Base-by-base conservation (phyloP, 1,140 invertebrate species). In the Dreissena polymorpha region DNA sequence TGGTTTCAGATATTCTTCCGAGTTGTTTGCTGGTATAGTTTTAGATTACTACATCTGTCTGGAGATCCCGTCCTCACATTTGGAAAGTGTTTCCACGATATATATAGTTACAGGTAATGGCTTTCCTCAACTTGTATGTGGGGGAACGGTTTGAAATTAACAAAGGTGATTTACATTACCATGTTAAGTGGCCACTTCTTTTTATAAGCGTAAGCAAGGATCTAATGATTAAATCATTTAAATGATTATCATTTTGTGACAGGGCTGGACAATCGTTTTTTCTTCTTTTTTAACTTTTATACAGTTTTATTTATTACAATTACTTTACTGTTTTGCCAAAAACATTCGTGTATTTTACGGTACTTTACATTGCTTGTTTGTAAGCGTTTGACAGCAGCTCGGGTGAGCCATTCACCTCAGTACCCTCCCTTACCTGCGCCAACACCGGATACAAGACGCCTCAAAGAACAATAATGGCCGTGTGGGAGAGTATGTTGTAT, bases 401-500 rank as follows among this genome's bases (percentile, higher is more conserved):
- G 21, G 75, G 50, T 25, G 75, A 77, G 13, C 63, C 60, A 10
- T 77, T 77, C 49, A 68, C 63, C 0, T 67, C 63, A 23, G 51
- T 67, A 18, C n/a, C 67, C 39, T 67, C 16, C 53, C 18, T n/a
- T 18, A 49, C 63, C 6, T 77, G 75, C 51, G 75, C 65, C 23
- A 64, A 64, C 12, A 68, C 75, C 8, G 75, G n/a, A 21, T 14
- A 13, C 23, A 50, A 29, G 49, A 53, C 75, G 21, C 60, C 25
- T 21, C 5, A 18, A 21, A 77, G 65, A 18, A 77, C 64, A 10
- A 51, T 64, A 7, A 67, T 77, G 49, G n/a, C 65, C 14, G 18
- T 77, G 25, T 50, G 60, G n/a, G 75, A 65, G 6, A 64, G 75
- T 77, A 68, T n/a, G 27, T 76, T 29, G 10, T 49, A 12, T 49